Evolutionary conservation across 30 jellyfish, hydroid and myxozoan species (phyloP).

Genomic region (Chrysaora quinquecirrha): DNA sequence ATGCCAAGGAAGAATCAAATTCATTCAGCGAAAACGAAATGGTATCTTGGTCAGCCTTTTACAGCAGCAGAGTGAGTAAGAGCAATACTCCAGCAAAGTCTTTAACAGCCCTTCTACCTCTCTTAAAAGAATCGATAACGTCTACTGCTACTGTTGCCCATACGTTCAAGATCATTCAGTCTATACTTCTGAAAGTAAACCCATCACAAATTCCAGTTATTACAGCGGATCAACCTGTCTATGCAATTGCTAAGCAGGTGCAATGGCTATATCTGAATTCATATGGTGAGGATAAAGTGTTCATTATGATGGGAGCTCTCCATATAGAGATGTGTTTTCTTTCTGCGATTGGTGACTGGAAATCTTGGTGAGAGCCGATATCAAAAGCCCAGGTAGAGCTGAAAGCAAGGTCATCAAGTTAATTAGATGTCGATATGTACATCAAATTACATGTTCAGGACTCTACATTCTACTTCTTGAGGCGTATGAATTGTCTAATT

Average conservation of each 20-base stretch:
- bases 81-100: not conserved
- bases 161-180: not conserved
- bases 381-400: conserved; percentile 16
- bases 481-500: not conserved
- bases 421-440: conserved; percentile 28
- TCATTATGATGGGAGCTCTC: not conserved
- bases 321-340: not conserved
- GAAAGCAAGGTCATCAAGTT: not conserved
- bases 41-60: not conserved
- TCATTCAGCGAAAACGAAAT: not conserved
- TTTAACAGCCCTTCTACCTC: not conserved
- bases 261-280: not conserved
- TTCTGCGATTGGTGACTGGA: not conserved
- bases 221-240: not conserved
- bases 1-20: not conserved
- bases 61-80: not conserved
- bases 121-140: not conserved
- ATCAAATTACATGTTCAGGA: conserved; percentile 11
- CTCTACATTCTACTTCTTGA: not conserved
- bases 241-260: not conserved
- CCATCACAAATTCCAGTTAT: not conserved
- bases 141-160: not conserved
- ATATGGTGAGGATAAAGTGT: not conserved
- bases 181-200: not conserved
- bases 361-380: conserved; percentile 24